Evolutionary conservation across 1,140 invertebrate species (phyloP), one percentile per base, ranked within the genome.

Genomic region (Anoplophora glabripennis): DNA sequence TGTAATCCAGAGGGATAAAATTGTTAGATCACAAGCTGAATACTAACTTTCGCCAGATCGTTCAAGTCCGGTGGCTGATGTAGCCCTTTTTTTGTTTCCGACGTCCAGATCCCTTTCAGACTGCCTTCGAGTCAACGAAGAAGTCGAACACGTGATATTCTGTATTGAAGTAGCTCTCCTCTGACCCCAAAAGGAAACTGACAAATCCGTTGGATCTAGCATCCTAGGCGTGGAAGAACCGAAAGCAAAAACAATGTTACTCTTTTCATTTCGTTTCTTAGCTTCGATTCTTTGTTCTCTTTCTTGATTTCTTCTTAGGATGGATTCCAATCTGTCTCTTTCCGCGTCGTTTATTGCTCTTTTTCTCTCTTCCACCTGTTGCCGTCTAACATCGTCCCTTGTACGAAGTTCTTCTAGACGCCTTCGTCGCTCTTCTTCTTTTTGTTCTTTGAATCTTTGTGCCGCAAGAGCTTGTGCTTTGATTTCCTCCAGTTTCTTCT

Each of bases 171-270:
- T 92, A 55, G 90, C 90, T 73, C 89, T 83, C 75, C 90, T 83
- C 68, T 88, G 85, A 49, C 87, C 88, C 89, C 89, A 92, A 79
- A 89, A 91, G 53, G 86, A 84, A 57, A 85, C 84, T 45, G 85
- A 84, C 56, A 87, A 86, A 75, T 92, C 89, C 37, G 86, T 84
- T 21, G 89, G 89, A 71, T 93, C 91, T 65, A 93, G 77, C 80
- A 93, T 88, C 56, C 92, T 80, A 51, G 92, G 90, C 45, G 90
- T 93, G 53, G 90, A 93, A 69, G 90, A 93, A 38, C 92, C 92
- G 78, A 94, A 94, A 35, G 91, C 92, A 79, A 93, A 94, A 15
- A 86, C 84, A 62, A 83, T 80, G 37, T 79, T 84, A 76, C 83
- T 84, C 62, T 84, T 79, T 70, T 89, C 86, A 73, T 86, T 86